Evolutionary conservation across 2,888 invertebrate species (phyloP), one percentile per base, ranked within the genome.

Genomic region (Gerris lacustris): DNA sequence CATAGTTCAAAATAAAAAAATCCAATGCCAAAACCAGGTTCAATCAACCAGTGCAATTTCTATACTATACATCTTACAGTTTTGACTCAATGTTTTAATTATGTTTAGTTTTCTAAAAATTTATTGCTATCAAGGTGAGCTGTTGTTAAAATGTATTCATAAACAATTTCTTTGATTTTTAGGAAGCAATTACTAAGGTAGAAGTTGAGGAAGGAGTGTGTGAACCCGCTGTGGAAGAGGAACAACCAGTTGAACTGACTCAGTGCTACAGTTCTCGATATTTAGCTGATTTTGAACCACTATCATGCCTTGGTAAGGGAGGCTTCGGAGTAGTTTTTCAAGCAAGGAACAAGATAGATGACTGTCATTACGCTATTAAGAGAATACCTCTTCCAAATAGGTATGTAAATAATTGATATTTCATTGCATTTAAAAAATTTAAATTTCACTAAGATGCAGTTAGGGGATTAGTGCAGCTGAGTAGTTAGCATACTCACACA

Each of bases 241-340:
- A 70, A 67, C 66, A 66, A 44, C 67, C 67, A 15, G 67, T 70
- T 7, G 67, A 66, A 67, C 63, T 66, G 55, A 55, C 55, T 11
- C 55, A 55, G 11, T 9, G 9, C 55, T 86, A 79, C 82, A 82
- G 77, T 75, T 88, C 82, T 75, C 87, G 96, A 67, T 97, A 93
- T 79, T 84, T 88, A 74, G 86, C 85, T 1, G 96, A 96, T 79
- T 97, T 96, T 81, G 88, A 90, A 67, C 87, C 90, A 44, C 82
- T 94, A 45, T 84, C 87, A 73, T 90, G 92, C 75, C 82, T 95
- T 17, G 95, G 95, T 0, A 86, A 86, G 76, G 98, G 98, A 31
- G 98, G 97, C 0, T 99, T 96, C 81, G 98, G 98, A 0, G 89
- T 97, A 4, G 98, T 99, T 0, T 97, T 97, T 80, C 92, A 96